Conservation (phyloP, 2,888 invertebrate species). For the Mellilla xanthometata region DNA sequence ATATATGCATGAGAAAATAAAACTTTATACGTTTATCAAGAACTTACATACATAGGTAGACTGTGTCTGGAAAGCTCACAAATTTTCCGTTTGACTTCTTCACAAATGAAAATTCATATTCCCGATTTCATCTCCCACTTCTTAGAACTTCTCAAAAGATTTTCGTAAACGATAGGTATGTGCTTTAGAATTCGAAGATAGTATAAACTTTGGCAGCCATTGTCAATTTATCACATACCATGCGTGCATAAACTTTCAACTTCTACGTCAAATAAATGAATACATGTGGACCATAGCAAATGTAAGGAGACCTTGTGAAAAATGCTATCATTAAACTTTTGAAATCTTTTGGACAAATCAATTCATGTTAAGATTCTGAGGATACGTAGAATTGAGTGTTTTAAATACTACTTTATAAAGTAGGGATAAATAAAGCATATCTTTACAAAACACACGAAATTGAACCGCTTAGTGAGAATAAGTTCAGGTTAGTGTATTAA, state of each 20-base stretch:
- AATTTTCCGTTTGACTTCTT: constrained; percentile 40
- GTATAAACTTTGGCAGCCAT: constrained; percentile 31
- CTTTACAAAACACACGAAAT: too few species aligned
- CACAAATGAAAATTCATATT: constrained; percentile 34
- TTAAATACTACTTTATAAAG: too few species aligned
- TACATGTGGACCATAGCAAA: constrained; percentile 49
- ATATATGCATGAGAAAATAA: too few species aligned
- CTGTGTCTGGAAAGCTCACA: constrained; percentile 35
- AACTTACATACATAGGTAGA: constrained; percentile 5
- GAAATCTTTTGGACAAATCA: constrained; percentile 3
- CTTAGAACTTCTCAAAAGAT: constrained; percentile 18
- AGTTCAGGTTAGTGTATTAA: too few species aligned
- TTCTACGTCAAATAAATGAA: constrained; percentile 39
- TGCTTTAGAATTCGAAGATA: constrained; percentile 31
- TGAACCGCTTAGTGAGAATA: too few species aligned
- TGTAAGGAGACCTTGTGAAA: constrained; percentile 41
- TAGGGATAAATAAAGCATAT: too few species aligned
- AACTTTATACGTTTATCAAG: too few species aligned
- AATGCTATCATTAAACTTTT: constrained; percentile 56
- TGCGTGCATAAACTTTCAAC: constrained; percentile 46
- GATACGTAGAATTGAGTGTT: too few species aligned
- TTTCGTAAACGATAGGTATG: constrained; percentile 25
- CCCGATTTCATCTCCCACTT: constrained; percentile 31
- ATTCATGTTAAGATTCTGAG: too few species aligned
- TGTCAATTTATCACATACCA: constrained; percentile 30